These are phyloP conservation scores for Engraulis encrasicolus DNA, from an alignment of 2,113 vertebrate species.

Conservation along the genomic window DNA sequence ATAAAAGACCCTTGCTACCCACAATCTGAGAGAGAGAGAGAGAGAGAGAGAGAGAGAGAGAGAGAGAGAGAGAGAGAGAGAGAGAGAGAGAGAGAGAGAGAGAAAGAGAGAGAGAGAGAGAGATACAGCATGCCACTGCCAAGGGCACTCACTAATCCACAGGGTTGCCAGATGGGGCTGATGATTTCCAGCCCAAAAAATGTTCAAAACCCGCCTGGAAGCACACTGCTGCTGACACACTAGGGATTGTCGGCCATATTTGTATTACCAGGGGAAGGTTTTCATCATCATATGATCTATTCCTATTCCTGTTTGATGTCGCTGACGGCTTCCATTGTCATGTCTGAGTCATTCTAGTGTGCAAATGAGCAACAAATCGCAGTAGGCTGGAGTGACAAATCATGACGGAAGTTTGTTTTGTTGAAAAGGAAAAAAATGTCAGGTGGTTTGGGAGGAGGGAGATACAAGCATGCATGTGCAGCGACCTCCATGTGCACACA, in stretches of 20 bases:
- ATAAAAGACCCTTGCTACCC: no score
- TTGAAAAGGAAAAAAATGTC: not conserved
- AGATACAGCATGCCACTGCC: not conserved
- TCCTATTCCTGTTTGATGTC: not conserved
- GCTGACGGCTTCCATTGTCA: not conserved
- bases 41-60: not conserved
- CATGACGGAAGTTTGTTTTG: not conserved
- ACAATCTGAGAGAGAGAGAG: not conserved
- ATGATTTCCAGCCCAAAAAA: no score
- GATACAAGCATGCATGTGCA: no score
- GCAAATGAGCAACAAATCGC: no score
- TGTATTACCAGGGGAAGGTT: not conserved
- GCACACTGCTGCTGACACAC: not conserved
- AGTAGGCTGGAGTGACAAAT: no score
- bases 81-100: not conserved
- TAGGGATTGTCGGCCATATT: not conserved
- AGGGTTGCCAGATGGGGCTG: no score
- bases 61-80: not conserved
- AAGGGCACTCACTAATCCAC: not conserved
- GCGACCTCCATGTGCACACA: no score
- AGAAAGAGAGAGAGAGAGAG: no score
- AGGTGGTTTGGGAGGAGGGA: no score
- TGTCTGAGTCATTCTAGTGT: not conserved
- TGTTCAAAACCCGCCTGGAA: no score
- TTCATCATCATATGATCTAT: no score